Evolutionary conservation across 2,888 invertebrate genomes (phyloP), one percentile per base, ranked within the genome.

Genomic region (Habrosyne pyritoides): DNA sequence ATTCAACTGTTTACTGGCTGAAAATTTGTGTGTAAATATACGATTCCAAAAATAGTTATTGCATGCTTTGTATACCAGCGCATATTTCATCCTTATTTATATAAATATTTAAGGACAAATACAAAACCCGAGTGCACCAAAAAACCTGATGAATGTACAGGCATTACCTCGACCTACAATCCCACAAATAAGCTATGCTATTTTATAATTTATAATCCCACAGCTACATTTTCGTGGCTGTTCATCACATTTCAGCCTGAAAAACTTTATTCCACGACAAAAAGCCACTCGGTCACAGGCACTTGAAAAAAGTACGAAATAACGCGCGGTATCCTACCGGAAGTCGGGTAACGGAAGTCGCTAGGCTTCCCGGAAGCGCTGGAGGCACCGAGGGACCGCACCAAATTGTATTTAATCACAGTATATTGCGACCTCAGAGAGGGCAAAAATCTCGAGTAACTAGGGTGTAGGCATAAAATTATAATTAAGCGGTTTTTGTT

Each of bases 341-440:
- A 91, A 86, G 85, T 77, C 71, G 81, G 77, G 80, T 71, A 80
- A 80, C 87, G 90, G 89, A 89, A 86, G 89, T 87, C 84, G 80
- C 83, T 85, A 83, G 87, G 86, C 88, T 87, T 87, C 87, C 90
- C 89, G 91, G 91, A 91, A 82, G 81, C 75, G 81, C 84, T 83
- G 77, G 84, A 91, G 89, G 86, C 87, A 87, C 75, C 76, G 75
- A n/a, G n/a, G n/a, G 78, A 74, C 74, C 77, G 74, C 72, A 75
- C 84, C 77, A 86, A 91, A 91, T 90, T 90, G 84, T 89, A 86
- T 89, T 87, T 88, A 87, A 86, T 86, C 83, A 80, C 79, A 69
- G 81, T 83, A 75, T 74, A 79, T 68, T 73, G 73, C 81, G 69
- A 73, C 70, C 74, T 73, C 75, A 62, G 71, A 69, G 73, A 69